These are phyloP conservation scores for Drosophila subpulchrella DNA, from an alignment of 1,140 invertebrate species.

Conservation along the genomic window DNA sequence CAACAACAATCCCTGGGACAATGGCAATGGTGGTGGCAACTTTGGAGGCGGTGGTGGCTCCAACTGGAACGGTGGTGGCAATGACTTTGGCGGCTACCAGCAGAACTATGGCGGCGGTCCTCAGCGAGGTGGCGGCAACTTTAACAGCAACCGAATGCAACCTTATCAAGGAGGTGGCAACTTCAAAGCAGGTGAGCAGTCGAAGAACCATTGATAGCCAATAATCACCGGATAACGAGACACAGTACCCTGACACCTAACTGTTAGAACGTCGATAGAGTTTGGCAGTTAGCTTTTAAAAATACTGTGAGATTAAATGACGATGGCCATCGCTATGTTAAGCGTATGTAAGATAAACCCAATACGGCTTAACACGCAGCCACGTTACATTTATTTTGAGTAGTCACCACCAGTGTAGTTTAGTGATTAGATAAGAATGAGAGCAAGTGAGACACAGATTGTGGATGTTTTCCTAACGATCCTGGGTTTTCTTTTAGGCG, in stretches of 20 bases:
- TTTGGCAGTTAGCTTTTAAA: slow-evolving; percentile 43
- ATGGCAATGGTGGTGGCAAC: slow-evolving; percentile 73
- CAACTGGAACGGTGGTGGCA: slow-evolving; percentile 83
- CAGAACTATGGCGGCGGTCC: slow-evolving; percentile 90
- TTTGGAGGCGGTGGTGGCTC: slow-evolving; percentile 62
- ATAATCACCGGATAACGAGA: slow-evolving; percentile 8
- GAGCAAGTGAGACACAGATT: slow-evolving; percentile 3
- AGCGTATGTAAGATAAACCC: slow-evolving; percentile 21
- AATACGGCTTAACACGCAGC: slow-evolving; percentile 31
- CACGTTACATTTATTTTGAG: slow-evolving; percentile 28
- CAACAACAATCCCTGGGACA: slow-evolving; percentile 85
- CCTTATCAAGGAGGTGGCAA: slow-evolving; percentile 85
- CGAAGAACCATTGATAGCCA: background rate
- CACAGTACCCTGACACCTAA: slow-evolving; percentile 45
- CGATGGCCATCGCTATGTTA: slow-evolving; percentile 39
- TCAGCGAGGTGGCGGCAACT: slow-evolving; percentile 87
- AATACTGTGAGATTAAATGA: slow-evolving; percentile 86
- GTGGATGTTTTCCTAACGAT: slow-evolving; percentile 45
- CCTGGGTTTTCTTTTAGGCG: slow-evolving; percentile 64
- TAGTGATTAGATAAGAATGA: slow-evolving; percentile 13
- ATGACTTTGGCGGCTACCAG: slow-evolving; percentile 90
- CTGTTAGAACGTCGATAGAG: slow-evolving; percentile 46
- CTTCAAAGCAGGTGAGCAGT: slow-evolving; percentile 74
- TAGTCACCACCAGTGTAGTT: slow-evolving; percentile 9
- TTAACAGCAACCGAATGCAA: slow-evolving; percentile 84